phyloP scores from a whole-genome alignment of 2,888 invertebrate genomes.

The Cataglyphis rosenhaueri region DNA sequence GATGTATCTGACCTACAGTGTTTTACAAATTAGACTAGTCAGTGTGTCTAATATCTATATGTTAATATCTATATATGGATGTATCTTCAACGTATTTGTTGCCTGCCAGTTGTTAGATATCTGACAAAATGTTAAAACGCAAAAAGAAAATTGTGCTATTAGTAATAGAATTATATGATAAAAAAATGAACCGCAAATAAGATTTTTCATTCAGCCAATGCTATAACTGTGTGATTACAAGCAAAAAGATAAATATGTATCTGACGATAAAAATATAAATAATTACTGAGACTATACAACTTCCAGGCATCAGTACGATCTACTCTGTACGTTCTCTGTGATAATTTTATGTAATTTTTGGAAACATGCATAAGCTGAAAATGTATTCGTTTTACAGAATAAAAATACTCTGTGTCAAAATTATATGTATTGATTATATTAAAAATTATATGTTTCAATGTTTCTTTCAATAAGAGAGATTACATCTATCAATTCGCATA shows the following conservation, averaged over 20 bases:
- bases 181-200: neutral
- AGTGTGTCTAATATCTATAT: conserved; percentile 74
- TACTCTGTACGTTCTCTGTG: conserved; percentile 82
- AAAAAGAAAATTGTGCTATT: conserved; percentile 3
- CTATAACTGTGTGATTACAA: conserved; percentile 2
- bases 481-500: neutral
- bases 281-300: conserved; percentile 71
- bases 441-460: neutral
- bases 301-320: conserved; percentile 77
- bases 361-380: conserved; percentile 62
- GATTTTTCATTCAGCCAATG: conserved; percentile 9
- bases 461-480: neutral
- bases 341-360: conserved; percentile 82
- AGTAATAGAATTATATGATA: conserved; percentile 20
- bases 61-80: conserved; percentile 67
- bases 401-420: conserved; percentile 69
- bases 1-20: conserved; percentile 73
- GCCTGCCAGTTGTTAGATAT: conserved; percentile 74
- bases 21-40: conserved; percentile 72
- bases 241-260: conserved; percentile 2
- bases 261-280: neutral
- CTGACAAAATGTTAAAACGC: neutral
- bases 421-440: conserved; percentile 30
- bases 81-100: conserved; percentile 75
- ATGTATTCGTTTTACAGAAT: conserved; percentile 79